Evolutionary conservation across 2,113 vertebrate species (phyloP).

Genomic region (Ciconia stormi): DNA sequence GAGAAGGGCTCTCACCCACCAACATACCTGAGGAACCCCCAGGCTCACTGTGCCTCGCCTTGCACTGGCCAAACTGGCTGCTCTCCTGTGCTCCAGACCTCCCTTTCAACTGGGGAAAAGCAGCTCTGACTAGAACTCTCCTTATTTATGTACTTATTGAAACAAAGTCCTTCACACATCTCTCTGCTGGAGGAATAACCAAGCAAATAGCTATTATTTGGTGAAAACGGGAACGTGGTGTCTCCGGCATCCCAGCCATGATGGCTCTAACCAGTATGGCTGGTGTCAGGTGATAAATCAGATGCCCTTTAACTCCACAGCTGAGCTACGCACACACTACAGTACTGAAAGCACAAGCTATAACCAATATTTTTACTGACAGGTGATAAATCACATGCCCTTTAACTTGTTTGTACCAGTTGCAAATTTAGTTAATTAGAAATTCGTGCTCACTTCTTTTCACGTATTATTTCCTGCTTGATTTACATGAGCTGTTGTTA

Average conservation of each 20-base stretch:
- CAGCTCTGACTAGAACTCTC: background rate
- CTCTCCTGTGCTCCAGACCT: background rate
- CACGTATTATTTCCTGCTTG: slow-evolving; percentile 34
- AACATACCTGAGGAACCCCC: background rate
- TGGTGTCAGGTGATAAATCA: slow-evolving; percentile 53
- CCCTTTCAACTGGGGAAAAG: background rate
- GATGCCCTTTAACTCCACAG: slow-evolving; percentile 48
- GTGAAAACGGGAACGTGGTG: background rate
- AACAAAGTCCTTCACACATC: background rate
- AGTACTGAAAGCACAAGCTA: background rate
- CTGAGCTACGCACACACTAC: background rate
- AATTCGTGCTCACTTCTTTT: slow-evolving; percentile 51
- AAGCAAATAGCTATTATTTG: background rate
- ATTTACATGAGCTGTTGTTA: slow-evolving; percentile 50
- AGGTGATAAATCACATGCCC: slow-evolving; percentile 67
- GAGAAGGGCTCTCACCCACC: background rate
- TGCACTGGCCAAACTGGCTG: background rate
- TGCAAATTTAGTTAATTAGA: slow-evolving; percentile 67
- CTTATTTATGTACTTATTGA: background rate
- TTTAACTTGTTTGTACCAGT: slow-evolving; percentile 60
- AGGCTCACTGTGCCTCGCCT: rapidly evolving
- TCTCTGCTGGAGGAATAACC: background rate
- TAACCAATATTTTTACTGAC: slow-evolving; percentile 44
- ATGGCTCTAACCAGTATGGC: slow-evolving; percentile 8
- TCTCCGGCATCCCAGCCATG: background rate